A percentile compares a stretch with the other conserved stretches of the same genome.
Conservation (phyloP, 2,113 vertebrate genomes). For the Thymallus thymallus region DNA sequence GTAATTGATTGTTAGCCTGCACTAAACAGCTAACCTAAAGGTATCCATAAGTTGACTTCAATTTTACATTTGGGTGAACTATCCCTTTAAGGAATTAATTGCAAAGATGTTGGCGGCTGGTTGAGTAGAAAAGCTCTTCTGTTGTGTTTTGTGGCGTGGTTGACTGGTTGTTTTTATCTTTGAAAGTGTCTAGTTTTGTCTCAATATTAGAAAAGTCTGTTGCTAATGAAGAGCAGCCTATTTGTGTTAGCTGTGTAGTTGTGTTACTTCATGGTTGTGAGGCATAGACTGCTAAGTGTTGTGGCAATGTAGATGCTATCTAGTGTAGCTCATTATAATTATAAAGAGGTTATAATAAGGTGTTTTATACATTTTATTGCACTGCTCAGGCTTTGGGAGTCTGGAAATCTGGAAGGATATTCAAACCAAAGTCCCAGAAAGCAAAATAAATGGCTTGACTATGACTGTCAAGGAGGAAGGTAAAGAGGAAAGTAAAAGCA, state of each 20-base stretch:
- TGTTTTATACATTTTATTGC: conserved; percentile 15
- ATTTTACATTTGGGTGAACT: too few species aligned
- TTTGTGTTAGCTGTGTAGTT: background rate
- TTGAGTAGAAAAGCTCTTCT: background rate
- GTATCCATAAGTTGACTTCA: too few species aligned
- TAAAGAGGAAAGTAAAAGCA: conserved; percentile 19
- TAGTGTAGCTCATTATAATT: background rate
- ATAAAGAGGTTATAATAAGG: conserved; percentile 15
- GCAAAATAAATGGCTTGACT: background rate
- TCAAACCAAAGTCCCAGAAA: conserved; percentile 48
- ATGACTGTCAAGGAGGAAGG: background rate
- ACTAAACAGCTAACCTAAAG: too few species aligned
- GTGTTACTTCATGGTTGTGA: background rate
- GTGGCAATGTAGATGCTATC: background rate
- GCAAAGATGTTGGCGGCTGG: too few species aligned
- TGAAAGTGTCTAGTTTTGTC: background rate
- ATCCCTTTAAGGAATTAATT: too few species aligned
- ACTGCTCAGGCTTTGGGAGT: conserved; percentile 79
- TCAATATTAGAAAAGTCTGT: background rate
- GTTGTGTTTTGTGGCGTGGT: conserved; percentile 8
- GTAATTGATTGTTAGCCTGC: too few species aligned
- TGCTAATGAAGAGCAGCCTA: background rate
- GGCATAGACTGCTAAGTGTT: background rate
- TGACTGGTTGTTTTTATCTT: background rate
- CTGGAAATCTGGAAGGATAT: conserved; percentile 70